A percentile compares a stretch with the other conserved stretches of the same genome.
phyloP scores from a whole-genome alignment of 92 coral and sea anemone genomes.

The Actinostola sp. region DNA sequence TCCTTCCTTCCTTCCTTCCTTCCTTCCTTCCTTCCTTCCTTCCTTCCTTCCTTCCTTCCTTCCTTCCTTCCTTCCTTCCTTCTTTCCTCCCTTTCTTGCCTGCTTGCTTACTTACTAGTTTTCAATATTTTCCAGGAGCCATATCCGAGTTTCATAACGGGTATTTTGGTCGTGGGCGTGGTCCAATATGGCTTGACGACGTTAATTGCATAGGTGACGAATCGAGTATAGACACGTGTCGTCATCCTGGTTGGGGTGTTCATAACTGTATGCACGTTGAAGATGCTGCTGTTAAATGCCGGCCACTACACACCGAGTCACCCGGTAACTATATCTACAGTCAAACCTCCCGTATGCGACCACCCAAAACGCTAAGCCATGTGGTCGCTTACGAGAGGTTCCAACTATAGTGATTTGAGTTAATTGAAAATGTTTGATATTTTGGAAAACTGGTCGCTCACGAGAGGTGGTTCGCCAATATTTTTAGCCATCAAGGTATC shows the following conservation, averaged over 20 bases:
- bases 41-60: too few relatives aligned
- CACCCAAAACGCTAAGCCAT: too few relatives aligned
- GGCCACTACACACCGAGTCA: neutral
- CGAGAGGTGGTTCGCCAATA: too few relatives aligned
- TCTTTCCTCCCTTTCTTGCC: too few relatives aligned
- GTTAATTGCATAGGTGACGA: constrained; percentile 34
- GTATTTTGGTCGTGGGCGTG: constrained; percentile 21
- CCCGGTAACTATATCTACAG: constrained; percentile 1
- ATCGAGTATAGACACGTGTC: constrained; percentile 11
- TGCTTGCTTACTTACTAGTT: neutral
- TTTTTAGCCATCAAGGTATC: too few relatives aligned
- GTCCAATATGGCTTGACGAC: constrained; percentile 32
- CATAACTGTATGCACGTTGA: constrained; percentile 26
- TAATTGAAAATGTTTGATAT: too few relatives aligned
- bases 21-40: too few relatives aligned
- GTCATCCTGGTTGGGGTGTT: constrained; percentile 33
- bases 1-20: too few relatives aligned
- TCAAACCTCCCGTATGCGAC: neutral
- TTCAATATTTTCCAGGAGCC: constrained; percentile 8
- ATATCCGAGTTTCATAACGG: neutral
- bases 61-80: too few relatives aligned
- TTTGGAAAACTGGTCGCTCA: too few relatives aligned
- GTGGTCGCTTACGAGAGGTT: too few relatives aligned
- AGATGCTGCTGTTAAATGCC: constrained; percentile 32
- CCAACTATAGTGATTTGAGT: too few relatives aligned